A percentile compares a stretch with the other conserved stretches of the same genome.
Conservation (phyloP, 1,140 invertebrate genomes). For the Ceratosolen fusciceps region DNA sequence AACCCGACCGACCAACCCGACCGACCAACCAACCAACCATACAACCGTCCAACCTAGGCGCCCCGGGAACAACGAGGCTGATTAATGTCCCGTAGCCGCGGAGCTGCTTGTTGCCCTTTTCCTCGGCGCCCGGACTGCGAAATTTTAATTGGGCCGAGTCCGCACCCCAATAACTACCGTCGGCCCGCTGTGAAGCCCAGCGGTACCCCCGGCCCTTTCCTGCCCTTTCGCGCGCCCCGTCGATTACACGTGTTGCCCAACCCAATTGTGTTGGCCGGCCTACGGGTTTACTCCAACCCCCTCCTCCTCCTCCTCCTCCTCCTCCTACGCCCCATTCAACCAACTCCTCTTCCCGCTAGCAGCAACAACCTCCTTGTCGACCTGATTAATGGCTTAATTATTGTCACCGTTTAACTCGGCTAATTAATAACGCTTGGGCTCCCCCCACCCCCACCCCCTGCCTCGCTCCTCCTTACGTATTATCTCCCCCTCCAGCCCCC, state of each 20-base stretch:
- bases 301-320: too few species aligned
- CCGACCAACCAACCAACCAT: background rate
- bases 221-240: background rate
- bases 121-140: background rate
- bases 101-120: background rate
- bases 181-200: background rate
- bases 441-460: too few species aligned
- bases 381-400: constrained; percentile 21
- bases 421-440: background rate
- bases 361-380: too few species aligned
- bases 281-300: too few species aligned
- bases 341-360: too few species aligned
- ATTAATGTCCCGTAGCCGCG: background rate
- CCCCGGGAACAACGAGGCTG: background rate
- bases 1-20: background rate
- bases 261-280: background rate
- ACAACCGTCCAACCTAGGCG: background rate
- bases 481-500: too few species aligned
- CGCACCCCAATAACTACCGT: background rate
- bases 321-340: too few species aligned
- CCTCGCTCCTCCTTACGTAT: background rate
- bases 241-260: background rate
- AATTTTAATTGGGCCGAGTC: constrained; percentile 7
- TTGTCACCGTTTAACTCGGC: constrained; percentile 2
- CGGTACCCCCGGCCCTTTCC: background rate